Conservation (phyloP, 2,113 vertebrate species). For the Serinus canaria region DNA sequence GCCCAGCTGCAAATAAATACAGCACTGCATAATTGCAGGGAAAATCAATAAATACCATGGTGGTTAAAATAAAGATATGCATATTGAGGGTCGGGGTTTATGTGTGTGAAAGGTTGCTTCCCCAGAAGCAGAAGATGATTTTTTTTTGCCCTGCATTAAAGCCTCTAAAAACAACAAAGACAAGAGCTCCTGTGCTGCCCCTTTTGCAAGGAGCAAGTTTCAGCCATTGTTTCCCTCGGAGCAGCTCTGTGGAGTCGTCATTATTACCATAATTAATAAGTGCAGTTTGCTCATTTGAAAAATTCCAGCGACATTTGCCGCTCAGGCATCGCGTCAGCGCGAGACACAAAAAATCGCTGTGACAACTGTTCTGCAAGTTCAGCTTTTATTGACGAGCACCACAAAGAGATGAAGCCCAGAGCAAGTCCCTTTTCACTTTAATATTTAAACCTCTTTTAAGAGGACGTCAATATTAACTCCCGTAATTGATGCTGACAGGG, state of each 20-base stretch:
- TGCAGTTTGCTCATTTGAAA: conserved; percentile 37
- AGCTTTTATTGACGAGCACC: conserved; percentile 10
- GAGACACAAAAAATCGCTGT: background rate
- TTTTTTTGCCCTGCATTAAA: background rate
- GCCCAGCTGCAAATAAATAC: conserved; percentile 13
- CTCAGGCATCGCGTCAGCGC: background rate
- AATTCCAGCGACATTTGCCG: background rate
- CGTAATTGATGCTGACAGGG: conserved; percentile 8
- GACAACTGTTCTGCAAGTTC: background rate
- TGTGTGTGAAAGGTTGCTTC: background rate
- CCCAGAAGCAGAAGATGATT: background rate
- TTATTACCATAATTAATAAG: conserved; percentile 58
- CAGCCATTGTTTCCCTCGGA: background rate
- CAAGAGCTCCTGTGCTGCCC: background rate
- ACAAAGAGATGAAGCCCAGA: background rate
- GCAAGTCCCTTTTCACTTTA: conserved; percentile 12
- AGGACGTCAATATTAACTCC: conserved; percentile 10
- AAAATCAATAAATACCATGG: conserved; percentile 2
- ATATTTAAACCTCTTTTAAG: conserved; percentile 60
- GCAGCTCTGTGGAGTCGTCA: background rate
- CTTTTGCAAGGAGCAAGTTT: background rate
- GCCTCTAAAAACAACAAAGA: background rate
- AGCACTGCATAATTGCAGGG: background rate
- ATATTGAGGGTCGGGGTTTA: background rate
- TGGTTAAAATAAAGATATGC: conserved; percentile 28